Percentiles rank a stretch among this genome's conserved stretches.
Conservation (phyloP, 2,797 vertebrate species). For the Enteromius afrohamiltoni region DNA sequence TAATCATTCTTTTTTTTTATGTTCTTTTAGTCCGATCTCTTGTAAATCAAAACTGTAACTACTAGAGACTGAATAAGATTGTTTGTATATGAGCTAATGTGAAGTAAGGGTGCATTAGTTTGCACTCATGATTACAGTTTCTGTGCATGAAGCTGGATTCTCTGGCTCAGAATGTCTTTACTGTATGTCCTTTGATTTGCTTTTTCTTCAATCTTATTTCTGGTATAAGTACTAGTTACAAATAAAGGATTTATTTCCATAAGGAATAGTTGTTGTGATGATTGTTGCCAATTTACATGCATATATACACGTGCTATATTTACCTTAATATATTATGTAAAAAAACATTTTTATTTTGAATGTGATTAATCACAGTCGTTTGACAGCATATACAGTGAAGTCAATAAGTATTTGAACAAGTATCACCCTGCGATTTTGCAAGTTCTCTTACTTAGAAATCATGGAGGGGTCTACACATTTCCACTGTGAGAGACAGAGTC, state of each 20-base stretch:
- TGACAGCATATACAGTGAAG: no score
- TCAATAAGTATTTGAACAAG: no score
- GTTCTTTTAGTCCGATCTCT: not conserved
- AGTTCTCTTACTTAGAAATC: no score
- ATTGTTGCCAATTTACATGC: not conserved
- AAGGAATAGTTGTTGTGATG: not conserved
- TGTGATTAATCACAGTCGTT: no score
- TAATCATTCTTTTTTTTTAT: not conserved
- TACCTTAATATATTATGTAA: no score
- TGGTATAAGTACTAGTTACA: constrained; percentile 28
- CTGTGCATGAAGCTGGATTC: not conserved
- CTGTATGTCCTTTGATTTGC: not conserved
- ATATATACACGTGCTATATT: no score
- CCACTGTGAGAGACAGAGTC: no score
- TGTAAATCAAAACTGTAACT: constrained; percentile 11
- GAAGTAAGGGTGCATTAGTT: not conserved
- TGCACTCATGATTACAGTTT: not conserved
- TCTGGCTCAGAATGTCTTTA: constrained; percentile 3
- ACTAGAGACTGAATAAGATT: not conserved
- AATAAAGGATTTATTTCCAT: constrained; percentile 47
- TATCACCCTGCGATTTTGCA: no score
- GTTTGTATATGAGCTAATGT: not conserved
- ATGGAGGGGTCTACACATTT: no score
- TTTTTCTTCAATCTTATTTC: constrained; percentile 7
- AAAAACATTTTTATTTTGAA: no score